These are phyloP conservation scores for Sorex maritimensis DNA, from an alignment of 2,797 vertebrate species.

Conservation along the genomic window DNA sequence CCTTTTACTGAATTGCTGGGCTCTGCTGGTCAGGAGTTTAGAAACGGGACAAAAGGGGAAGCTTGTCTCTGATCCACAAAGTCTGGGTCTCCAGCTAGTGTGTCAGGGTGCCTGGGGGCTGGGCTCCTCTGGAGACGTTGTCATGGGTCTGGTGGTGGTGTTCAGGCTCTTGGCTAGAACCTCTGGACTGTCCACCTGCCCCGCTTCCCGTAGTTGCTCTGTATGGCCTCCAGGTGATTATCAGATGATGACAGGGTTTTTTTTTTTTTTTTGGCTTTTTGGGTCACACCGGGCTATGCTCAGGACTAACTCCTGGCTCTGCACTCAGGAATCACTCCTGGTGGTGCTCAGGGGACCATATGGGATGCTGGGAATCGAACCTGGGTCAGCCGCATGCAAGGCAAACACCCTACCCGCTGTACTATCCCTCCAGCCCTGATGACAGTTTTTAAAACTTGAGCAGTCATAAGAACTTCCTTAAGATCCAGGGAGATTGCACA, in stretches of 20 bases:
- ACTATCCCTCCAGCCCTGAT: no score
- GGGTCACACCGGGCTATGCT: no score
- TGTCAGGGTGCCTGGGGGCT: neutral
- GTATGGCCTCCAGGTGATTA: conserved; percentile 28
- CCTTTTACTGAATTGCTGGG: conserved; percentile 3
- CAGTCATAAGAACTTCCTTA: no score
- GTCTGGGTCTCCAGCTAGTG: neutral
- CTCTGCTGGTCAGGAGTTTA: neutral
- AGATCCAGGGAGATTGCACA: no score
- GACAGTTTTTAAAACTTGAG: no score
- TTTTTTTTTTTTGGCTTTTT: no score
- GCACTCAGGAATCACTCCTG: no score
- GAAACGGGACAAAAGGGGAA: neutral
- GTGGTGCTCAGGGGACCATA: no score
- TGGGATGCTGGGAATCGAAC: no score
- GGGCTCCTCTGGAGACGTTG: neutral
- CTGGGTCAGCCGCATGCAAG: no score
- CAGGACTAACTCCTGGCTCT: no score
- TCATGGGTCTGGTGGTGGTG: neutral
- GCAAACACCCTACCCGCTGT: no score
- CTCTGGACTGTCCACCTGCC: neutral
- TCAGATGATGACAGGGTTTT: neutral
- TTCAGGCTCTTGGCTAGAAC: neutral
- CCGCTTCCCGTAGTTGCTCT: neutral
- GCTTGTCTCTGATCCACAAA: neutral